Conservation (phyloP, 2,113 vertebrate genomes). For the Tamias sibiricus region DNA sequence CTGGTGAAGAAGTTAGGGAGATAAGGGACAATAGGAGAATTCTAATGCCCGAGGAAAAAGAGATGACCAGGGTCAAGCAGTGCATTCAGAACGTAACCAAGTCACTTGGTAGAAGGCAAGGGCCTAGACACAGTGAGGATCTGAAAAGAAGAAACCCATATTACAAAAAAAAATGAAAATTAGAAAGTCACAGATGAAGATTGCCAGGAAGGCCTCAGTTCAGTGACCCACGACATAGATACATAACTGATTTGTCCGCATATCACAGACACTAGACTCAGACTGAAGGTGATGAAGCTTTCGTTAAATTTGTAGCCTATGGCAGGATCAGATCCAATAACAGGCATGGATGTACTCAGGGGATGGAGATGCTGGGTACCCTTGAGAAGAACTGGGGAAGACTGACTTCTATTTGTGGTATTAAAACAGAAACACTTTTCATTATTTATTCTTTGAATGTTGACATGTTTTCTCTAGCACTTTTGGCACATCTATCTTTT, state of each 20-base stretch:
- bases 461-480: constrained; percentile 54
- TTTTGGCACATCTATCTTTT: constrained; percentile 20
- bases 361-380: not conserved
- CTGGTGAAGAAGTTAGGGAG: not conserved
- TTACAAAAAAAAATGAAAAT: not conserved
- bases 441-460: constrained; percentile 51
- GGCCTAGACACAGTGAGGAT: not conserved
- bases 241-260: not conserved
- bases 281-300: not conserved
- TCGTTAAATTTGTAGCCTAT: not conserved
- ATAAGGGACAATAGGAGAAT: not conserved
- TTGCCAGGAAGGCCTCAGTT: not conserved
- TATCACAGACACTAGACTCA: not conserved
- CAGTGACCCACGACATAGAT: not conserved
- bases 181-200: not conserved
- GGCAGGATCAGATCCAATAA: not conserved
- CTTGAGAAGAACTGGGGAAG: not conserved
- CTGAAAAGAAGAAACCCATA: not conserved
- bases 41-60: not conserved
- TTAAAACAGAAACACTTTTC: constrained; percentile 32
- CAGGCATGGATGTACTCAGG: not conserved
- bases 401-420: not conserved
- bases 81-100: not conserved
- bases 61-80: not conserved
- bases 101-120: not conserved